These are phyloP conservation scores for Euura saliciscinereae DNA, from an alignment of 1,140 invertebrate genomes.

Conservation along the genomic window DNA sequence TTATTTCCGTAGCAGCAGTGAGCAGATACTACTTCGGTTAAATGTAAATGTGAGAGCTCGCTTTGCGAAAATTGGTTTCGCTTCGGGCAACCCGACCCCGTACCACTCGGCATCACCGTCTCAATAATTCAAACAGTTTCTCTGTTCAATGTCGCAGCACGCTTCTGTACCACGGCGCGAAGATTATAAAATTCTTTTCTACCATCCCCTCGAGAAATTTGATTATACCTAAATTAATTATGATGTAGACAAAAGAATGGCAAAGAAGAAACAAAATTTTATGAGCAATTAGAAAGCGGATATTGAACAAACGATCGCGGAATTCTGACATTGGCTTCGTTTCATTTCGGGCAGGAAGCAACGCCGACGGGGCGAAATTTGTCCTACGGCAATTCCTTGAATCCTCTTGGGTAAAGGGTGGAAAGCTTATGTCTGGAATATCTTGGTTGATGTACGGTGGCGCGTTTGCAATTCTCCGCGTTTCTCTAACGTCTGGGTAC, in stretches of 20 bases:
- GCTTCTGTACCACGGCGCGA: not conserved
- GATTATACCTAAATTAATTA: not conserved
- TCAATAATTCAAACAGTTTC: conserved; percentile 6
- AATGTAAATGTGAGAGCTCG: conserved; percentile 5
- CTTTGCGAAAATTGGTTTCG: conserved; percentile 7
- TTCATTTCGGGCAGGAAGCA: not conserved
- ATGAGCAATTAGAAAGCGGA: not conserved
- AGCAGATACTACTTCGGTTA: not conserved
- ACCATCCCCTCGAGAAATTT: not conserved
- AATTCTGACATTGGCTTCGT: not conserved
- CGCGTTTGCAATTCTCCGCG: conserved; percentile 6
- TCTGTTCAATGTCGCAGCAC: not conserved
- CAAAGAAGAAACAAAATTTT: not conserved
- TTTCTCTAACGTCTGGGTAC: not conserved
- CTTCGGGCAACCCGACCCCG: not conserved
- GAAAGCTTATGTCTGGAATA: not conserved
- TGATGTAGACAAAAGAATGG: not conserved
- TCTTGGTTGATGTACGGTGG: not conserved
- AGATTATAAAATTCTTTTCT: not conserved
- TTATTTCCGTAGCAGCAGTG: conserved; percentile 1
- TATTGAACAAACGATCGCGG: not conserved
- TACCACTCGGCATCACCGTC: not conserved
- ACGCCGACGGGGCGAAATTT: not conserved
- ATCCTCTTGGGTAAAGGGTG: not conserved
- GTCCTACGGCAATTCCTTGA: not conserved